Evolutionary conservation across 2,888 invertebrate genomes (phyloP).

Genomic region (Rhingia campestris): DNA sequence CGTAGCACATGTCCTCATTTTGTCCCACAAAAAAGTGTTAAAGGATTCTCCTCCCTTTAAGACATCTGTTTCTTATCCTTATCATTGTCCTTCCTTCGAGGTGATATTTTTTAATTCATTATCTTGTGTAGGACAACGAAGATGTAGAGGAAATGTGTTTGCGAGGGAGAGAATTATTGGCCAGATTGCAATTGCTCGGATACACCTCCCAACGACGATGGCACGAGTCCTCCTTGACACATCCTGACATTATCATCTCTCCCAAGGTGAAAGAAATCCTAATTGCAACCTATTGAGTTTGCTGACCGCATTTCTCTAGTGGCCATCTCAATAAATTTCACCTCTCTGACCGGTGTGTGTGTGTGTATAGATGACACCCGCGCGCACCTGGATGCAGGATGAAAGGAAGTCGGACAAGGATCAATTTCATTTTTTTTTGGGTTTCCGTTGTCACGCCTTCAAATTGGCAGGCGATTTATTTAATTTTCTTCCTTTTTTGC

Average conservation of each 20-base stretch:
- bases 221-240: slow-evolving; percentile 39
- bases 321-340: slow-evolving; percentile 56
- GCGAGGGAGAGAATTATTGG: slow-evolving; percentile 58
- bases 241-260: slow-evolving; percentile 16
- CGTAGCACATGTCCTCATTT: slow-evolving; percentile 51
- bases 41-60: slow-evolving; percentile 50
- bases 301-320: slow-evolving; percentile 69
- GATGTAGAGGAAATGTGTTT: neutral
- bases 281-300: slow-evolving; percentile 68
- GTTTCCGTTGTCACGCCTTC: slow-evolving; percentile 69
- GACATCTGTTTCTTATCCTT: slow-evolving; percentile 49
- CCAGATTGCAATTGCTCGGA: slow-evolving; percentile 65
- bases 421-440: slow-evolving; percentile 60
- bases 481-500: slow-evolving; percentile 16
- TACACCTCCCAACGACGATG: slow-evolving; percentile 42
- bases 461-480: slow-evolving; percentile 30
- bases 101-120: neutral
- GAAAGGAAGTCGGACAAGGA: slow-evolving; percentile 50
- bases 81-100: slow-evolving; percentile 6
- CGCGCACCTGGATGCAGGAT: slow-evolving; percentile 61
- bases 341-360: slow-evolving; percentile 46
- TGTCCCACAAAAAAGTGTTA: slow-evolving; percentile 38
- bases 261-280: slow-evolving; percentile 63
- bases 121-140: neutral
- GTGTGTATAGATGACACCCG: slow-evolving; percentile 36